A percentile compares a stretch with the other conserved stretches of the same genome.
Evolutionary conservation across 2,797 vertebrate species (phyloP).

Genomic region (Delichon dasypus): DNA sequence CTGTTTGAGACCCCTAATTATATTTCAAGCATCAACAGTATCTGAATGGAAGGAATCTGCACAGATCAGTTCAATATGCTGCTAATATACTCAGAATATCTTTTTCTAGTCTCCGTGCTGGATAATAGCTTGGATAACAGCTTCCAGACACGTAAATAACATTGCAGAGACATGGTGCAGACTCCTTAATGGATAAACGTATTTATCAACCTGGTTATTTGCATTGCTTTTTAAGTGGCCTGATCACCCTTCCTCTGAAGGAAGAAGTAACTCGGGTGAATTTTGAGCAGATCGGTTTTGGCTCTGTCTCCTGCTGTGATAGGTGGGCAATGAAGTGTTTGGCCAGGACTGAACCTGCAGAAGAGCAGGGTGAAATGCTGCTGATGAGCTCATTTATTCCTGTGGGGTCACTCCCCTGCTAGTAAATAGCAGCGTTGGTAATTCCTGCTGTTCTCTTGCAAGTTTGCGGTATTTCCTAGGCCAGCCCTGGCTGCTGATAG

Average conservation of each 20-base stretch:
- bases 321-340: neutral
- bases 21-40: neutral
- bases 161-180: neutral
- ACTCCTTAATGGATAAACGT: neutral
- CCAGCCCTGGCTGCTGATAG: neutral
- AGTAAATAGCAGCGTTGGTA: neutral
- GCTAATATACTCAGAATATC: neutral
- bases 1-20: neutral
- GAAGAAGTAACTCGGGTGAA: neutral
- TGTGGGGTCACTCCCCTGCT: neutral
- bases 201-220: neutral
- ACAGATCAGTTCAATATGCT: slow-evolving; percentile 2
- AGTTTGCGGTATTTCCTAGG: neutral
- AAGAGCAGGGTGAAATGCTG: neutral
- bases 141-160: neutral
- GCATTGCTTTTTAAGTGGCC: neutral
- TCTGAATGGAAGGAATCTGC: neutral
- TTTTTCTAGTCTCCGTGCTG: neutral
- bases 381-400: neutral
- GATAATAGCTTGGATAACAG: neutral
- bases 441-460: neutral
- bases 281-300: neutral
- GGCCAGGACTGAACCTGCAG: neutral
- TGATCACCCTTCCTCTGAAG: neutral
- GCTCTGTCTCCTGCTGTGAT: neutral